These are phyloP conservation scores for Penelope pileata DNA, from an alignment of 2,113 vertebrate genomes.

Conservation along the genomic window DNA sequence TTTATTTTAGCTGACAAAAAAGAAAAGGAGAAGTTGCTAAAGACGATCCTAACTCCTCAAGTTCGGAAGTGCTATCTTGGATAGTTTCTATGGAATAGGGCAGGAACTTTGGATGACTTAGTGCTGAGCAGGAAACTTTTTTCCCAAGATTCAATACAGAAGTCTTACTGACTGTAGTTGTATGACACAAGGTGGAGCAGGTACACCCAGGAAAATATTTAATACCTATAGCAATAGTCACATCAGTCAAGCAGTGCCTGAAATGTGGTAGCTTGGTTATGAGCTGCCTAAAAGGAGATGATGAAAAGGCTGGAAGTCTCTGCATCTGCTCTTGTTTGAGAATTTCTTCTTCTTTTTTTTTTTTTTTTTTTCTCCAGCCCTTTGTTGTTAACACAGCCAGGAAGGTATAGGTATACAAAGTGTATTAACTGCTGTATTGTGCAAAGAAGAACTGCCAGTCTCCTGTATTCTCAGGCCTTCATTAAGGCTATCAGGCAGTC, in stretches of 20 bases:
- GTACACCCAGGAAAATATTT: neutral
- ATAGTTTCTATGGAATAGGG: neutral
- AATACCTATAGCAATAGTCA: neutral
- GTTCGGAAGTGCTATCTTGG: neutral
- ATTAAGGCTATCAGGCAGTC: neutral
- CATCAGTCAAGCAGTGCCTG: neutral
- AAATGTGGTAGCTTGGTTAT: neutral
- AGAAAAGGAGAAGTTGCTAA: neutral
- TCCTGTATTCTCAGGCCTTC: neutral
- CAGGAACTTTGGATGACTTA: neutral
- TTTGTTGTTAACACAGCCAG: neutral
- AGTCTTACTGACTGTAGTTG: neutral
- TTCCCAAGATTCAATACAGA: neutral
- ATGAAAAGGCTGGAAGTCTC: neutral
- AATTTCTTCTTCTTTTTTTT: neutral
- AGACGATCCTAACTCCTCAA: neutral
- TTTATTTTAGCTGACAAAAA: neutral
- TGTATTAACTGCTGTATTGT: neutral
- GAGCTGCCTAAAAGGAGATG: neutral
- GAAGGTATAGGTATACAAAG: neutral
- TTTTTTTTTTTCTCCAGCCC: neutral
- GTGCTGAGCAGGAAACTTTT: neutral
- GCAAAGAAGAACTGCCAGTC: neutral
- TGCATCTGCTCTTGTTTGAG: neutral
- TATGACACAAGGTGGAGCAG: neutral